Evolutionary conservation across 2,113 vertebrate species (phyloP), one percentile per base, ranked within the genome.

Genomic region (Dipodomys spectabilis): DNA sequence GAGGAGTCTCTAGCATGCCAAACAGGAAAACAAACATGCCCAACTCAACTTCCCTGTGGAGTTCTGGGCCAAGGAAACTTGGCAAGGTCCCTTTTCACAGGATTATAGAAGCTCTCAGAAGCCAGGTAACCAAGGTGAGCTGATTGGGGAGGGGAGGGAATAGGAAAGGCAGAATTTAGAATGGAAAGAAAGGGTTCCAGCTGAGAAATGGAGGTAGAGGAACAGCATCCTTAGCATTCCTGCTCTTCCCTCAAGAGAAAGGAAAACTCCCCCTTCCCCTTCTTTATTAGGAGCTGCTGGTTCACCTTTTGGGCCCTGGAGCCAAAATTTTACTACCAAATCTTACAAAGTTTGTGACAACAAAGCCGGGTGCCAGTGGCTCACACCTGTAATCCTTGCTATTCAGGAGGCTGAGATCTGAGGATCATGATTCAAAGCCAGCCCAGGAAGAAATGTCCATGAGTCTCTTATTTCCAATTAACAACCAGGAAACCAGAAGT

Each of bases 191-290:
- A 73, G 45, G 88, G 57, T n/a, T 57, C 77, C 35, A 62, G 20
- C 19, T n/a, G 77, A 87, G 25, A 27, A 60, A 67, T 2, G 27
- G 28, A 10, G 32, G 82, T 53, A 18, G 35, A 82, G 28, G 39
- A 79, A 86, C 16, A 77, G 9, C 94, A 92, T 94, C 93, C 90
- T 69, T 60, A 62, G 60, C 86, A 94, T 83, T 90, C 83, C 64
- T 32, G 90, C 57, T 71, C 60, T 87, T 53, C n/a, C 71, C 45
- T 80, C 45, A 62, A 35, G 19, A 77, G 71, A 44, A 85, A 91
- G 57, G 57, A 77, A 77, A 77, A 19, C 60, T 22, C 60, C 15
- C 16, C 20, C 60, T 62, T 62, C 20, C 20, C 60, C 20, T 62
- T 22, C 78, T 60, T 81, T 74, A 28, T 18, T 69, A 67, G 60